Evolutionary conservation across 2,888 invertebrate genomes (phyloP).

Genomic region (Calephelis perditalis): DNA sequence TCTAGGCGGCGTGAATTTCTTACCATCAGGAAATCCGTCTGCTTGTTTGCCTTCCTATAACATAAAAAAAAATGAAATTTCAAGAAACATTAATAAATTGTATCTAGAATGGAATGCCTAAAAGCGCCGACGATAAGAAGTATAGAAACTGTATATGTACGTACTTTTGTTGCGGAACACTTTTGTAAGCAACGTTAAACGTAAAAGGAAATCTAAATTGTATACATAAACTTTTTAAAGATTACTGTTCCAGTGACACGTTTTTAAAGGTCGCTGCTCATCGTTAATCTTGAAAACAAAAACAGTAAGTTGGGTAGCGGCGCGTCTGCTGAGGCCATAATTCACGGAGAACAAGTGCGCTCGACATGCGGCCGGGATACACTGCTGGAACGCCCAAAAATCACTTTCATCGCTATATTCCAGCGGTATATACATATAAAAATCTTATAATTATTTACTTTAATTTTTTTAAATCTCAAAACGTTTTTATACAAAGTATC

Average conservation of each 20-base stretch:
- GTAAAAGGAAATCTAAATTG: constrained; percentile 53
- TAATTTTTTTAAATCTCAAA: too few relatives aligned
- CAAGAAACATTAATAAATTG: too few relatives aligned
- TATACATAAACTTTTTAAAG: constrained; percentile 43
- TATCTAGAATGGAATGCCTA: too few relatives aligned
- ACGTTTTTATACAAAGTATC: too few relatives aligned
- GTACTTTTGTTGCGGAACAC: constrained; percentile 3
- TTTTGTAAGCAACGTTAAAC: neutral
- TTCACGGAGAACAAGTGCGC: constrained; percentile 63
- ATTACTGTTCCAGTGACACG: constrained; percentile 70
- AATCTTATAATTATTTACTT: too few relatives aligned
- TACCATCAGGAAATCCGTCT: too few relatives aligned
- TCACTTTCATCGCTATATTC: constrained; percentile 1
- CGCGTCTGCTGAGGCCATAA: constrained; percentile 56
- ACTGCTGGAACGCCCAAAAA: constrained; percentile 27
- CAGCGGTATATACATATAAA: too few relatives aligned
- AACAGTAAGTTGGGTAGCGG: constrained; percentile 63
- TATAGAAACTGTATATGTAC: neutral
- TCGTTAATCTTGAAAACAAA: constrained; percentile 76
- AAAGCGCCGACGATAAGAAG: too few relatives aligned
- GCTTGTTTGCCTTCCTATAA: too few relatives aligned
- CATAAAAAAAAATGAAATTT: too few relatives aligned
- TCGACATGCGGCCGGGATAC: constrained; percentile 55
- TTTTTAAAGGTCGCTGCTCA: constrained; percentile 71
- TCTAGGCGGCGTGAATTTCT: too few relatives aligned